Evolutionary conservation across 2,113 vertebrate species (phyloP).

Genomic region (Halcyon senegalensis): DNA sequence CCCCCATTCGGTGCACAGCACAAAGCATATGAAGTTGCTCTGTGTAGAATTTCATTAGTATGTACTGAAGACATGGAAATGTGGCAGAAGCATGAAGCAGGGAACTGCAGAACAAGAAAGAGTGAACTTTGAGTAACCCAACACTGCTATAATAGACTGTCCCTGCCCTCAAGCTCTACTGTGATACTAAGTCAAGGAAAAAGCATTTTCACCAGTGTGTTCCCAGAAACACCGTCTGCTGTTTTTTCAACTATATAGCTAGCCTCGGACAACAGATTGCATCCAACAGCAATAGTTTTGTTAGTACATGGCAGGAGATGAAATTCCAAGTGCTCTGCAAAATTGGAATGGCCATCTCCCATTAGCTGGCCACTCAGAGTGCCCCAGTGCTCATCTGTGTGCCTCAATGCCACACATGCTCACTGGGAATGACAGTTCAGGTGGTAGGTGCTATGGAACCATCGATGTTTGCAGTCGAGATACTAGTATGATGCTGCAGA

Average conservation of each 20-base stretch:
- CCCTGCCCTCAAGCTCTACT: background rate
- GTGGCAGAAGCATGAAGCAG: background rate
- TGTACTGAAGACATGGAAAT: background rate
- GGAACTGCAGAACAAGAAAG: background rate
- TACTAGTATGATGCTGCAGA: background rate
- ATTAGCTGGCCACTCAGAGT: background rate
- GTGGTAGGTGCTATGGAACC: background rate
- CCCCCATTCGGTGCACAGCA: background rate
- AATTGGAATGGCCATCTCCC: background rate
- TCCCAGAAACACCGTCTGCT: background rate
- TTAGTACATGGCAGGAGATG: background rate
- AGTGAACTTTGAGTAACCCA: background rate
- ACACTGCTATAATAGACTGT: background rate
- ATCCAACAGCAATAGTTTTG: background rate
- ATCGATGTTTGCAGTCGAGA: background rate
- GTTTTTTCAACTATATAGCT: background rate
- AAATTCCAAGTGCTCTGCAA: background rate
- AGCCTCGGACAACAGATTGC: background rate
- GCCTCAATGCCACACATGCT: fast-evolving
- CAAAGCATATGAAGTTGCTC: background rate
- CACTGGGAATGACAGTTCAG: background rate
- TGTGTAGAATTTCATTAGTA: background rate
- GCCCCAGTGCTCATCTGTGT: fast-evolving
- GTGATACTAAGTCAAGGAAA: background rate
- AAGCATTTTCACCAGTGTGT: background rate